phyloP scores from a whole-genome alignment of 2,888 invertebrate species.

The Byasa hedistus region DNA sequence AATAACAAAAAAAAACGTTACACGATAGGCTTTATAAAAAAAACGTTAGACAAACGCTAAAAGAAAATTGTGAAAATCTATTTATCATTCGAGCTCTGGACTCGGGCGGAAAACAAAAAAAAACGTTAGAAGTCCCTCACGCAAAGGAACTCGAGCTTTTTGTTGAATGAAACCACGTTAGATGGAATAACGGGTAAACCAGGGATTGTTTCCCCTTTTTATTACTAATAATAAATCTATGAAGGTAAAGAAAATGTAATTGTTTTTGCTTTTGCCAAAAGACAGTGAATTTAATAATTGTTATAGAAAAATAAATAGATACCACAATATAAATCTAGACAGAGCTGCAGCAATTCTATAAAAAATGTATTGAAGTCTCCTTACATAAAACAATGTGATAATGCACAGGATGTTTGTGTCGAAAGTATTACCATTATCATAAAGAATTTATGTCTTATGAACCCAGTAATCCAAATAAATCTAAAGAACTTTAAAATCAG shows the following conservation, averaged over 20 bases:
- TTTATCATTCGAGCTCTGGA: conserved; percentile 20
- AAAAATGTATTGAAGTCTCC: too few species aligned
- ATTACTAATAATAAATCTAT: not conserved
- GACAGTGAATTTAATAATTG: not conserved
- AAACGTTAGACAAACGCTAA: conserved; percentile 3
- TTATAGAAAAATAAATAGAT: too few species aligned
- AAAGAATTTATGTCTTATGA: too few species aligned
- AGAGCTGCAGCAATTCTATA: too few species aligned
- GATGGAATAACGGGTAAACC: conserved; percentile 37
- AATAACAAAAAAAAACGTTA: not conserved
- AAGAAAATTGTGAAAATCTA: conserved; percentile 18
- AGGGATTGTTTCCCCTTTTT: not conserved
- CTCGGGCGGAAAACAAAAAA: conserved; percentile 14
- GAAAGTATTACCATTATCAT: too few species aligned
- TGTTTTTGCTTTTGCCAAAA: not conserved
- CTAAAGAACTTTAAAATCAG: too few species aligned
- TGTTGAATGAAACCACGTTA: conserved; percentile 42
- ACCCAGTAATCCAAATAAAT: too few species aligned
- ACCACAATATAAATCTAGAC: too few species aligned
- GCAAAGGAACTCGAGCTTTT: conserved; percentile 45
- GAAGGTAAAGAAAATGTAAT: not conserved
- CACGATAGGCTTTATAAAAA: not conserved
- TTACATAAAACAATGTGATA: too few species aligned
- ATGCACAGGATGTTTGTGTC: too few species aligned
- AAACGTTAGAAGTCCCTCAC: conserved; percentile 13